These are phyloP conservation scores for Phyllopteryx taeniolatus DNA, from an alignment of 2,113 vertebrate species.

Conservation along the genomic window DNA sequence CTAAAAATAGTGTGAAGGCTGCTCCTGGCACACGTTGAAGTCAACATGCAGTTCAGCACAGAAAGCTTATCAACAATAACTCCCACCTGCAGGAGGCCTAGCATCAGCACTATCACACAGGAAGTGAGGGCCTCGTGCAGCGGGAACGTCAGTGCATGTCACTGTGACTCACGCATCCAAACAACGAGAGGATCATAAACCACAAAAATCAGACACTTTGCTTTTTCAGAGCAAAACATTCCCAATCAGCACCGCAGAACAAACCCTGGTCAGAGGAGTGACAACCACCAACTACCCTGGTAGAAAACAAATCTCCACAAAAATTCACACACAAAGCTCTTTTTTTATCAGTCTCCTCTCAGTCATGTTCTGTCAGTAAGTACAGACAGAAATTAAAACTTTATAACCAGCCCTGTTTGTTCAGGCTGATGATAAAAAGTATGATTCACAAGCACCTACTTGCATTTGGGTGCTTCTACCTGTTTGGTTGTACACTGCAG, in stretches of 20 bases:
- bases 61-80: constrained; percentile 52
- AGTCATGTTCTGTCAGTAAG: constrained; percentile 33
- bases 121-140: constrained; percentile 58
- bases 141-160: constrained; percentile 35
- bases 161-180: constrained; percentile 56
- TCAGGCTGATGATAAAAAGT: constrained; percentile 27
- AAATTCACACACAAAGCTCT: constrained; percentile 44
- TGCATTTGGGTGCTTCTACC: constrained; percentile 27
- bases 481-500: constrained; percentile 44
- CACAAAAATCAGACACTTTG: constrained; percentile 50
- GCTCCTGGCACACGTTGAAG: constrained; percentile 50
- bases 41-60: constrained; percentile 57
- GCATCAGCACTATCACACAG: constrained; percentile 58
- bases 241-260: constrained; percentile 66
- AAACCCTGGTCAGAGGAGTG: constrained; percentile 53
- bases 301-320: constrained; percentile 59
- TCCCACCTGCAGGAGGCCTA: constrained; percentile 57
- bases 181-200: constrained; percentile 50
- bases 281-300: constrained; percentile 47
- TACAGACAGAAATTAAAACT: constrained; percentile 41
- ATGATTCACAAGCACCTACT: neutral
- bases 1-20: constrained; percentile 67
- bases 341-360: constrained; percentile 65
- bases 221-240: constrained; percentile 64
- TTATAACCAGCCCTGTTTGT: constrained; percentile 17